Evolutionary conservation across 2,797 vertebrate genomes (phyloP), one percentile per base, ranked within the genome.

Genomic region (Apogon talboti): DNA sequence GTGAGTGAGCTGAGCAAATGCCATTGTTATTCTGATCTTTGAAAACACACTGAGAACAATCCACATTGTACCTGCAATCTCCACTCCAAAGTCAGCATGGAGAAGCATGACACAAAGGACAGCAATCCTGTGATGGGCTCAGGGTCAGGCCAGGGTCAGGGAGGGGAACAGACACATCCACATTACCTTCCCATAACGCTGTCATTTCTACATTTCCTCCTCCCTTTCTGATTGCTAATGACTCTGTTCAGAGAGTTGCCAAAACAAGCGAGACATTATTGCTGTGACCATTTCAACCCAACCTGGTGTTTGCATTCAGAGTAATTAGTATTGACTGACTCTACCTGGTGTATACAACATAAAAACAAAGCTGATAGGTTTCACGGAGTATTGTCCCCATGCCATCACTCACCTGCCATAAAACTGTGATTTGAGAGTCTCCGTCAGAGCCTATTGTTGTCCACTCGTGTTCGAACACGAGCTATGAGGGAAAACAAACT

Each of bases 41-140:
- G 90, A 92, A 92, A 92, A 92, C 88, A 89, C 89, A 85, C 86
- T 86, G 89, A 95, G 94, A 95, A 96, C 96, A 96, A 96, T 95
- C 86, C 90, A 70, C 92, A 94, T 96, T 97, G 90, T 91, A 93
- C 93, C 94, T 96, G 93, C 94, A 95, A 95, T 96, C 94, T 92
- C 92, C 93, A 93, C 93, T 95, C 94, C 94, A 94, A 93, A 92
- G 91, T 91, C 94, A 94, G 89, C 88, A 91, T 87, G 92, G 90
- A 93, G 87, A 81, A 79, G 88, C 78, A 77, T 89, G 84, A 86
- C 89, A 94, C 92, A 93, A 94, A 94, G 87, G 91, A 71, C 85
- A 92, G 89, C 82, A 76, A 85, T 89, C 92, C 82, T 90, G 81
- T 94, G 94, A 94, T 91, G 86, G 85, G 65, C 82, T 28, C 70